Base-by-base conservation (phyloP, 2,113 vertebrate genomes). In the Hyperoodon ampullatus region DNA sequence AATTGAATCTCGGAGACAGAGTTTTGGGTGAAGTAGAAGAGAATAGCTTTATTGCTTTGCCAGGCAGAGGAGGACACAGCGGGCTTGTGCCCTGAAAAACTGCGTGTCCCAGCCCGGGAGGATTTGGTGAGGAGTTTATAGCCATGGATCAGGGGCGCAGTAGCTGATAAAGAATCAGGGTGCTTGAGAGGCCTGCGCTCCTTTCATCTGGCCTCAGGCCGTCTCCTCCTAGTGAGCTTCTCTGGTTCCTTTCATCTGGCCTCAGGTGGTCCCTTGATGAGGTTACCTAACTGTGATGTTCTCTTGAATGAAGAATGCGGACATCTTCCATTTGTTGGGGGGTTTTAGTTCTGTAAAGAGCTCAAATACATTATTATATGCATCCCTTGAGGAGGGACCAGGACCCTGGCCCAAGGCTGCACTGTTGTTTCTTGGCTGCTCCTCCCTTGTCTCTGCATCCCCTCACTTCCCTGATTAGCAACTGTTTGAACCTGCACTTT, bases 351-450 rank as follows among this genome's bases (percentile, higher is more conserved):
- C 72, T 50, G 26, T 10, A 3, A 10, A 50, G 28, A 75, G 44
- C 16, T 75, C 72, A 50, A 1, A 50, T 16, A 10, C 7, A 9
- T 4, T 18, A 28, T 11, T 6, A 0, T 0, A 8, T 30, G 44
- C 11, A 1, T 30, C 47, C 8, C 5, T 28, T 18, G 72, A 6
- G 72, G 72, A 26, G 28, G 71, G 26, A 9, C 18, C 72, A 50
- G 72, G 72, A 19, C 44, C 26, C 44, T 1, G 8, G 8, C 72
- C 42, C 28, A 30, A 28, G 65, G 72, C 72, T 3, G 44, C 44
- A 0, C 72, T 5, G 5, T 3, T 3, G 15, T 6, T 30, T 10
- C 26, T 10, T 8, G 72, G 44, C 72, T 5, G 8, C 16, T 15
- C 26, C 15, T 8, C 2, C 26, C 15, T 11, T 18, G 42, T 19